These are phyloP conservation scores for Dermochelys coriacea DNA, from an alignment of 2,797 vertebrate genomes.

Conservation along the genomic window DNA sequence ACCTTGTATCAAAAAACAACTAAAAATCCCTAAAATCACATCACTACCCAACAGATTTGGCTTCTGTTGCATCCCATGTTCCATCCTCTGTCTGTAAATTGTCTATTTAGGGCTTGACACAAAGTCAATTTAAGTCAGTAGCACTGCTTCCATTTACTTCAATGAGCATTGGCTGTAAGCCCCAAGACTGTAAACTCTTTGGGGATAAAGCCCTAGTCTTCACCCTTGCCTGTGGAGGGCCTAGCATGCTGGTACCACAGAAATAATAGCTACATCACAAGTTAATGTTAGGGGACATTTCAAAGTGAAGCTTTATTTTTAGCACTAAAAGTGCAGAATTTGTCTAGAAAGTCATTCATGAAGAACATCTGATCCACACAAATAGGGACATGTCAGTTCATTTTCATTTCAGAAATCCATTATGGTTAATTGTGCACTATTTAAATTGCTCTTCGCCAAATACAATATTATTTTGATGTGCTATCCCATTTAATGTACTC, in stretches of 20 bases:
- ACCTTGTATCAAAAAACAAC: not conserved
- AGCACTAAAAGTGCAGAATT: not conserved
- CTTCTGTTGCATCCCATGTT: not conserved
- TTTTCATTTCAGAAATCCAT: conserved; percentile 46
- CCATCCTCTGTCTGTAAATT: not conserved
- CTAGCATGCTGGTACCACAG: not conserved
- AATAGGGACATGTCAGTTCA: not conserved
- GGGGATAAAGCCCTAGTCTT: not conserved
- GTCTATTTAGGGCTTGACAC: not conserved
- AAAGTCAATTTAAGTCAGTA: rapidly evolving
- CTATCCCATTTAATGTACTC: conserved; percentile 40
- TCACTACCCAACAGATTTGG: not conserved
- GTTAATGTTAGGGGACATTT: not conserved
- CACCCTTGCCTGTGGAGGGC: not conserved
- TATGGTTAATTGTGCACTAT: conserved; percentile 30
- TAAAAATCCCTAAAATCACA: not conserved
- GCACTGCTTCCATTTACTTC: not conserved
- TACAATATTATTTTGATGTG: conserved; percentile 20
- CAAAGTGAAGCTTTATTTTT: not conserved
- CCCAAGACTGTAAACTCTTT: not conserved
- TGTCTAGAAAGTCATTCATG: not conserved
- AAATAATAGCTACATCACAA: not conserved
- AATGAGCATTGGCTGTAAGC: rapidly evolving
- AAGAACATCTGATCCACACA: conserved; percentile 7
- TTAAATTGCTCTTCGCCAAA: conserved; percentile 48